A percentile compares a stretch with the other conserved stretches of the same genome.
Conservation (phyloP, 2,113 vertebrate genomes). For the Amphiprion percula region DNA sequence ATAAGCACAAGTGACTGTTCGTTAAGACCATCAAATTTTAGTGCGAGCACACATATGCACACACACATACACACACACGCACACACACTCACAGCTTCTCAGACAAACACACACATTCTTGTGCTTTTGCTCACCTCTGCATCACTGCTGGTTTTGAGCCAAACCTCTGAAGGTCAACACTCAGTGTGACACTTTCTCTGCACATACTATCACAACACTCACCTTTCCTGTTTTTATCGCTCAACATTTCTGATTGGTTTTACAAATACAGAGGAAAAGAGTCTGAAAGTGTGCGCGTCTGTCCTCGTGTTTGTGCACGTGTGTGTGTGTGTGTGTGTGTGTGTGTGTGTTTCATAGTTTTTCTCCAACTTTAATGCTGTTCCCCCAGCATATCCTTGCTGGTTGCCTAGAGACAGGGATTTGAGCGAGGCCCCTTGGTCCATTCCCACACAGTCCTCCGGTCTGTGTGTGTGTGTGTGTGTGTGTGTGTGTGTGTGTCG, state of each 20-base stretch:
- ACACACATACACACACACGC: constrained; percentile 77
- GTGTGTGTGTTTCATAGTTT: constrained; percentile 87
- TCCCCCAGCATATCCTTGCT: constrained; percentile 95
- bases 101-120: constrained; percentile 76
- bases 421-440: constrained; percentile 99
- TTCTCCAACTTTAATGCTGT: constrained; percentile 98
- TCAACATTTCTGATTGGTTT: constrained; percentile 87
- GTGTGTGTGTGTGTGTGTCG: constrained; percentile 17
- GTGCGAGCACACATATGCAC: constrained; percentile 4
- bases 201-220: constrained; percentile 42
- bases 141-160: constrained; percentile 56
- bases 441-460: constrained; percentile 97
- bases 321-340: constrained; percentile 42
- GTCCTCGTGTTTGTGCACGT: constrained; percentile 10
- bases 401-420: constrained; percentile 99
- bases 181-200: constrained; percentile 43
- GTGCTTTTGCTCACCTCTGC: constrained; percentile 53
- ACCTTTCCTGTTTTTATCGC: constrained; percentile 37
- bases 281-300: constrained; percentile 48
- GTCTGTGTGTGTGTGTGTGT: constrained; percentile 46
- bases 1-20: constrained; percentile 36
- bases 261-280: constrained; percentile 85
- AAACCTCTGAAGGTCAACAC: constrained; percentile 61
- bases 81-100: constrained; percentile 35
- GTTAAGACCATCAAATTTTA: constrained; percentile 18